Base-by-base conservation (phyloP, 92 coral and sea anemone species). In the Umimayanthus chanpuru region DNA sequence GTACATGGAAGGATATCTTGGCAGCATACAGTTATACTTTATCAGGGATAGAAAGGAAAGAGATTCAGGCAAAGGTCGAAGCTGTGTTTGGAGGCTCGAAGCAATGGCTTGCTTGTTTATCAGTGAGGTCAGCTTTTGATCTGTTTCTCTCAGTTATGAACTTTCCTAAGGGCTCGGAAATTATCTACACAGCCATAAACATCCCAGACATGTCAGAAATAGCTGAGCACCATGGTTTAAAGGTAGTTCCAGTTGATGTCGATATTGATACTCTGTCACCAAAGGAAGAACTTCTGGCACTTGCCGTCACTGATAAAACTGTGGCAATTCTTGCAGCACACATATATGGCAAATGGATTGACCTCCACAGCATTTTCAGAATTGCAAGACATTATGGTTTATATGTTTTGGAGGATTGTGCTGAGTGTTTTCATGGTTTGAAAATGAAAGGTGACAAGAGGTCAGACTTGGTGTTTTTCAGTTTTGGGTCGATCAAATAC, bases 401-500 rank as follows among this genome's bases (percentile, higher is more conserved):
- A n/a, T 90, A 88, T 32, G 93, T 97, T 23, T 86, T 97, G 41
- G 99, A 97, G 85, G 99, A 97, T 55, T 97, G 99, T 91, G 99
- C 99, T 0, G 99, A 97, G 74, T 97, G 94, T 71, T 97, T 97
- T 86, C 98, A 96, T 64, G 99, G 99, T 18, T 85, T 95, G 73
- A 85, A 89, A 66, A 90, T 79, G 58, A 94, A 90, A 81, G 99
- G 98, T 3, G 93, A 97, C 85, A 77, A 86, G 61, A 86, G 87
- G 47, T 92, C 98, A 2, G 99, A 97, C 79, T 68, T 97, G 78
- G 92, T 87, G 0, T 94, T 97, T 82, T 97, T 94, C 38, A 97
- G 99, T 79, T 97, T 97, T 94, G 99, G 99, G 41, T 90, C 96
- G 25, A 97, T 97, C 66, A 97, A 97, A 88, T 89, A 95, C 82